A percentile compares a stretch with the other conserved stretches of the same genome.
These are phyloP conservation scores for Micoletzkya japonica DNA, from an alignment of 2,888 invertebrate genomes.

Conservation along the genomic window DNA sequence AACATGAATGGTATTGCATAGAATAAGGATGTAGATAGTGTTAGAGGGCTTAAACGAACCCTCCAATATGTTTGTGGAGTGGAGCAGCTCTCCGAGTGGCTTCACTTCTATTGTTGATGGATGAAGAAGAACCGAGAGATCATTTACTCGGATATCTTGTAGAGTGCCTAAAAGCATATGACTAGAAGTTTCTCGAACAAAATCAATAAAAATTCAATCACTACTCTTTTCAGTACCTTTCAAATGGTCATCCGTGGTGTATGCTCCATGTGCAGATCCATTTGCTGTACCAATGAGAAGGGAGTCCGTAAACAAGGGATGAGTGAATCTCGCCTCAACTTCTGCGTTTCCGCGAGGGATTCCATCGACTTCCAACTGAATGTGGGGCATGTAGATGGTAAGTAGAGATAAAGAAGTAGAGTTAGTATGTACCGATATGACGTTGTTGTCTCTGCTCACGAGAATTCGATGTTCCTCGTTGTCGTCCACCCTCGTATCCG, in stretches of 20 bases:
- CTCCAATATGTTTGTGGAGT: constrained; percentile 20
- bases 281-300: constrained; percentile 48
- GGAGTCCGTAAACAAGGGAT: constrained; percentile 56
- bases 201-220: neutral
- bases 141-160: constrained; percentile 59
- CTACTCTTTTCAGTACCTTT: constrained; percentile 31
- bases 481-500: constrained; percentile 41
- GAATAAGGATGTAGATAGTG: neutral
- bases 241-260: constrained; percentile 31
- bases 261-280: constrained; percentile 35
- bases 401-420: too few relatives aligned
- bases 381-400: too few relatives aligned
- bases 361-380: constrained; percentile 45
- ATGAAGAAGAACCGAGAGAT: constrained; percentile 48
- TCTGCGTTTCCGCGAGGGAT: constrained; percentile 38
- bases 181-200: neutral
- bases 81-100: constrained; percentile 10
- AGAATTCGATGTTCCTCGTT: constrained; percentile 52
- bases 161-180: constrained; percentile 45
- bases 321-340: constrained; percentile 48
- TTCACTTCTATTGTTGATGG: constrained; percentile 28
- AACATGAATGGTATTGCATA: neutral
- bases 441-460: constrained; percentile 36
- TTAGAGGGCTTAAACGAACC: neutral
- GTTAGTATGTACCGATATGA: constrained; percentile 37